Base-by-base conservation (phyloP, 2,888 invertebrate species). In the Drosophila kambysellisi region DNA sequence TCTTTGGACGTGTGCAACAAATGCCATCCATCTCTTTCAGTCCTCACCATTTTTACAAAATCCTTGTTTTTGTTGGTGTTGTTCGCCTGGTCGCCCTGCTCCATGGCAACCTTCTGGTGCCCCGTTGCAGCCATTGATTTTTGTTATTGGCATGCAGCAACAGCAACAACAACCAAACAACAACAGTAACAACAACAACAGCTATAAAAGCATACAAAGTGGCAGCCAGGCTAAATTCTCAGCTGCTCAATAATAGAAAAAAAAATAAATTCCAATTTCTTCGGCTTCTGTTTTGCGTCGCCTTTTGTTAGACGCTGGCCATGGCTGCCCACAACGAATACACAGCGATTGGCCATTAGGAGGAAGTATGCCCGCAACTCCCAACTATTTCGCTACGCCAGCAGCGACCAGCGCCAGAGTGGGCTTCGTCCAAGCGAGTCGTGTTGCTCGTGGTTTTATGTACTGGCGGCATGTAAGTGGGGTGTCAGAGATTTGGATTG, bases 391-490 rank as follows among this genome's bases (percentile, higher is more conserved):
- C 53, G 68, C 66, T 52, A 63, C 64, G 59, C 64, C 81, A 58
- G 52, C 76, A 39, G 53, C 70, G 71, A 65, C 69, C 32, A 37
- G 33, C 5, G 56, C 74, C 65, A 74, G 76, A 68, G 80, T 80
- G 53, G 76, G 83, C 72, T 83, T 77, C 57, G 83, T 72, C 53
- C 86, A 88, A 53, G 89, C 83, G 74, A 83, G 89, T 68, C 82
- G 85, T 48, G 88, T 90, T 71, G 83, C 90, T 15, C 77, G 90
- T 32, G 90, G 87, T 41, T 87, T 83, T 65, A 90, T 87, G 87
- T 86, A 88, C 70, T 87, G 87, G 87, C 89, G 89, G 69, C 87
- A 90, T 66, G 87, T 87, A 88, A 90, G 87, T 90, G 77, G 71
- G 52, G 17, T 25, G 29, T 2, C 77, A 72, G 69, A 66, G 89